Conservation (phyloP, 2,113 vertebrate species). For the Xenotilapia longispinis region DNA sequence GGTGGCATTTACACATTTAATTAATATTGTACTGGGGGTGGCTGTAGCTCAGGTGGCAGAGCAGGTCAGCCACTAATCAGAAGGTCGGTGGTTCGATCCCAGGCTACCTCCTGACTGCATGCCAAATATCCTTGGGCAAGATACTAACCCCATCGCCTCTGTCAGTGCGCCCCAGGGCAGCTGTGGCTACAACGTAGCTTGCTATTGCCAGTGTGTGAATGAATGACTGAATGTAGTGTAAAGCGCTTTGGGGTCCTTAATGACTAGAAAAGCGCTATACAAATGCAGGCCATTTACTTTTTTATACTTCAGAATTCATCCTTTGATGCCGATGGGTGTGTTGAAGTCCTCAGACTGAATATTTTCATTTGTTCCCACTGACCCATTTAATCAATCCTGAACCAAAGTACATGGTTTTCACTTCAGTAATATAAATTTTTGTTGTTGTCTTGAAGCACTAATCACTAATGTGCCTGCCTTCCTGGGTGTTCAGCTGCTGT, state of each 20-base stretch:
- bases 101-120: too few species aligned
- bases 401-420: not conserved
- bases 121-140: too few species aligned
- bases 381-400: not conserved
- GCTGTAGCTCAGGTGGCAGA: too few species aligned
- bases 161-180: too few species aligned
- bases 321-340: not conserved
- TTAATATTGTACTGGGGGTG: not conserved
- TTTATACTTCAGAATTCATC: not conserved
- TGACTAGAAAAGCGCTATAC: too few species aligned
- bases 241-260: too few species aligned
- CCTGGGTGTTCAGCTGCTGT: not conserved
- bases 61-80: too few species aligned
- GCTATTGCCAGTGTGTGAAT: too few species aligned
- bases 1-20: not conserved
- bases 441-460: not conserved
- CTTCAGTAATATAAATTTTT: not conserved
- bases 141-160: too few species aligned
- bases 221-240: too few species aligned
- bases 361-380: not conserved
- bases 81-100: too few species aligned
- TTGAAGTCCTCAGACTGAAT: not conserved
- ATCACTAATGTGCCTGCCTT: not conserved
- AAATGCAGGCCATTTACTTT: not conserved
- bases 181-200: too few species aligned